Percentiles rank a stretch among this genome's conserved stretches.
Evolutionary conservation across 1,140 invertebrate genomes (phyloP).

Genomic region (Drosophila triauraria): DNA sequence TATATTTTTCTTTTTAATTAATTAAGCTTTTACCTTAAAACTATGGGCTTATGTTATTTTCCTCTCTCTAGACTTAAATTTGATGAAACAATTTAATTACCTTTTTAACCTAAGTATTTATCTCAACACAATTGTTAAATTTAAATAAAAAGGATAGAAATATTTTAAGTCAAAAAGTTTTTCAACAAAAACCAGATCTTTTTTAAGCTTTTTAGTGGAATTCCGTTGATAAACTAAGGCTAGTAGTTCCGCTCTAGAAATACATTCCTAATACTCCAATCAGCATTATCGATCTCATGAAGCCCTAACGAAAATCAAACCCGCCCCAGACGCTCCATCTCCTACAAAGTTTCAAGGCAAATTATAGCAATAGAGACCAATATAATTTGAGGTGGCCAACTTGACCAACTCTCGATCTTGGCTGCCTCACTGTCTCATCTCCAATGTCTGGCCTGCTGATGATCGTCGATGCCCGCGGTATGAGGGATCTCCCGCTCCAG

Average conservation of each 20-base stretch:
- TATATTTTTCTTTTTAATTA: no score
- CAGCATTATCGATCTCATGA: conserved; percentile 25
- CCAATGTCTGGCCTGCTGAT: conserved; percentile 37
- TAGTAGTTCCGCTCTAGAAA: background rate
- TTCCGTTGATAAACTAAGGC: no score
- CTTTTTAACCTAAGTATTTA: background rate
- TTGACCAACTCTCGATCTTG: conserved; percentile 19
- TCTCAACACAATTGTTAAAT: no score
- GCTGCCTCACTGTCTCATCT: conserved; percentile 40
- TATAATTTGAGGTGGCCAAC: conserved; percentile 32
- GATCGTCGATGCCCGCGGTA: conserved; percentile 30
- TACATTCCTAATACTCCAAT: conserved; percentile 8
- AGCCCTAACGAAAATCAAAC: conserved; percentile 4
- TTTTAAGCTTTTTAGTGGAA: background rate
- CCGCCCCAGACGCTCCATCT: conserved; percentile 14
- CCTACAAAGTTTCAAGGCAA: conserved; percentile 19
- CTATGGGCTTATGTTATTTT: no score
- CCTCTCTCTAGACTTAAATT: background rate
- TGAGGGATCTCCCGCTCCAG: conserved; percentile 18
- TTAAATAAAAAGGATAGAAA: background rate
- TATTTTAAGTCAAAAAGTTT: background rate
- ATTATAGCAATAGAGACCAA: conserved; percentile 27
- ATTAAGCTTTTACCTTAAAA: no score
- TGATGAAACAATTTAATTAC: no score
- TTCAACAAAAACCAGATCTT: background rate